Evolutionary conservation across 2,888 invertebrate species (phyloP), one percentile per base, ranked within the genome.

Genomic region (Scaeva pyrastri): DNA sequence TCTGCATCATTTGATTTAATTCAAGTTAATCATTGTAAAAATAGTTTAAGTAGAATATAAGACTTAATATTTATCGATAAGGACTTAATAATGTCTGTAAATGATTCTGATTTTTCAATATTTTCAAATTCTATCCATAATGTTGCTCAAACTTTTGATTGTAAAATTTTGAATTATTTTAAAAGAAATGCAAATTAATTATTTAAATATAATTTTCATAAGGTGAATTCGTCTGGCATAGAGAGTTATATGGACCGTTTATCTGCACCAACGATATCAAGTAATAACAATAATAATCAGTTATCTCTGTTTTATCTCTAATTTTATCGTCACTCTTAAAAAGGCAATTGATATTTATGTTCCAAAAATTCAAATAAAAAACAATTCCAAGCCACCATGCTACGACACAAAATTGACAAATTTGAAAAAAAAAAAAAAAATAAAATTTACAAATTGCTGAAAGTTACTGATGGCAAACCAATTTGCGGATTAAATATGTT

Each of bases 331-430:
- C n/a, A n/a, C n/a, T n/a, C n/a, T n/a, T n/a, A n/a, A n/a, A n/a
- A n/a, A n/a, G n/a, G n/a, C n/a, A n/a, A 48, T 10, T 19, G 19
- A 2, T 48, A 19, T 48, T 19, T 48, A 19, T 48, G 48, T 48
- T 48, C 48, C 48, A 48, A 48, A 48, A 48, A n/a, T 48, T 48
- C 16, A 48, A 48, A 11, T 48, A n/a, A 48, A 48, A 48, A 48
- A 48, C 48, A 48, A 48, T 5, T 48, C 48, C 4, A 48, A 6
- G 19, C 48, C 48, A 48, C 19, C 16, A 19, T 48, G 48, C 8
- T 16, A 48, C 16, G 19, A 48, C 11, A 48, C 6, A 48, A 48
- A 7, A 48, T 16, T 48, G 4, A 48, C 19, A 19, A 48, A 48
- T 48, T 48, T 48, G 11, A 48, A n/a, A n/a, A 48, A 48, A 48